Conservation (phyloP, 2,797 vertebrate species). For the Centroberyx gerrardi region DNA sequence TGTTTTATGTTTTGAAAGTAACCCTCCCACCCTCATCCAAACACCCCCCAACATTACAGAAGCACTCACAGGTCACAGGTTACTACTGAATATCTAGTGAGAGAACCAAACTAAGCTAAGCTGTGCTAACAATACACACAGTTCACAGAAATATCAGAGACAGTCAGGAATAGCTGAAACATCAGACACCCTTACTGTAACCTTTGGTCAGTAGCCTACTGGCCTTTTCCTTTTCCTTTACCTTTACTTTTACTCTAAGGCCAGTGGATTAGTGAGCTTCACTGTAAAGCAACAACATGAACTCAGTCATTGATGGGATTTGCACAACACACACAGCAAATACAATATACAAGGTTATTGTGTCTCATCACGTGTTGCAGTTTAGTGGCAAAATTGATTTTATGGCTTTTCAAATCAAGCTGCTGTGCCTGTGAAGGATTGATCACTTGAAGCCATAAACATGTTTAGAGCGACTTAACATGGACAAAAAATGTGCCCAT, state of each 20-base stretch:
- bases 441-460: constrained; percentile 11
- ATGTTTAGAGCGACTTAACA: background rate
- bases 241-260: background rate
- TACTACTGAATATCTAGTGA: background rate
- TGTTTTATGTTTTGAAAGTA: too few relatives aligned
- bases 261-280: background rate
- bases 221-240: background rate
- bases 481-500: background rate
- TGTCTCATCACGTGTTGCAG: constrained; percentile 44
- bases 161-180: constrained; percentile 25
- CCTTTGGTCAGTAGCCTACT: background rate
- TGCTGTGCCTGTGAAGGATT: constrained; percentile 39
- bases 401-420: constrained; percentile 49
- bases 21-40: too few relatives aligned
- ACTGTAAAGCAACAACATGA: background rate
- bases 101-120: constrained; percentile 8
- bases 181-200: constrained; percentile 26
- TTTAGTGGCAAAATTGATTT: constrained; percentile 62
- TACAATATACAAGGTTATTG: constrained; percentile 29
- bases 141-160: constrained; percentile 32
- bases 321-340: background rate
- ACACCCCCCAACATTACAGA: background rate
- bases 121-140: constrained; percentile 37
- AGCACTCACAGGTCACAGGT: constrained; percentile 3
- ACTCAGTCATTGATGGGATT: background rate